These are phyloP conservation scores for Trinorchestia longiramus DNA, from an alignment of 1,140 invertebrate genomes.

Conservation along the genomic window DNA sequence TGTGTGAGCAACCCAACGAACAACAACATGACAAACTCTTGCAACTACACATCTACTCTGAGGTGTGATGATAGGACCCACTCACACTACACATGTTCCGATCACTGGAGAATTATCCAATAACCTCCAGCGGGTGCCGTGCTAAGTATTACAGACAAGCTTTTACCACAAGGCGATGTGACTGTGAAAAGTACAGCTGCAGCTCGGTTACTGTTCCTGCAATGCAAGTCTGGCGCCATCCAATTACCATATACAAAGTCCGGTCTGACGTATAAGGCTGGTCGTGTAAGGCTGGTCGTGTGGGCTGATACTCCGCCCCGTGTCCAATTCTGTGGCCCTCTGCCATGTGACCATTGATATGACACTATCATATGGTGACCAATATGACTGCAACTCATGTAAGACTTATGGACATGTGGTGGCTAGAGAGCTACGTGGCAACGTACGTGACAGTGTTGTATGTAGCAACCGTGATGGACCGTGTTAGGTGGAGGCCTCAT, in stretches of 20 bases:
- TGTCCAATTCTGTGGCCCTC: no score
- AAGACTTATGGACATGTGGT: no score
- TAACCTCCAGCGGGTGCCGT: neutral
- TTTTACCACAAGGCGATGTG: neutral
- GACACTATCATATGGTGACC: no score
- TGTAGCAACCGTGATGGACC: no score
- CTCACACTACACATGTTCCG: neutral
- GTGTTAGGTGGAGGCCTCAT: no score
- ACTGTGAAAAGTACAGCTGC: neutral
- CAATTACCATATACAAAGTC: conserved; percentile 3
- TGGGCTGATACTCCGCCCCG: no score
- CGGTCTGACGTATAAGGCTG: neutral
- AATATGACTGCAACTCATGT: no score
- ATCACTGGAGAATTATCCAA: neutral
- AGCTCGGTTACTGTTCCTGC: neutral
- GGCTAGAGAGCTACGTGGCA: no score
- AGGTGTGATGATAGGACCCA: neutral
- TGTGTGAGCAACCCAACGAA: neutral
- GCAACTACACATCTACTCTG: neutral
- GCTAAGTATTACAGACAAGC: neutral
- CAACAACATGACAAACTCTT: neutral
- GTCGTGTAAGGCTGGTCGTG: neutral
- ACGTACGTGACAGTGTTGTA: no score
- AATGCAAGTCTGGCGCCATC: neutral
- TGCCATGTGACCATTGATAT: no score